Evolutionary conservation across 2,797 vertebrate species (phyloP).

Genomic region (Champsocephalus gunnari): DNA sequence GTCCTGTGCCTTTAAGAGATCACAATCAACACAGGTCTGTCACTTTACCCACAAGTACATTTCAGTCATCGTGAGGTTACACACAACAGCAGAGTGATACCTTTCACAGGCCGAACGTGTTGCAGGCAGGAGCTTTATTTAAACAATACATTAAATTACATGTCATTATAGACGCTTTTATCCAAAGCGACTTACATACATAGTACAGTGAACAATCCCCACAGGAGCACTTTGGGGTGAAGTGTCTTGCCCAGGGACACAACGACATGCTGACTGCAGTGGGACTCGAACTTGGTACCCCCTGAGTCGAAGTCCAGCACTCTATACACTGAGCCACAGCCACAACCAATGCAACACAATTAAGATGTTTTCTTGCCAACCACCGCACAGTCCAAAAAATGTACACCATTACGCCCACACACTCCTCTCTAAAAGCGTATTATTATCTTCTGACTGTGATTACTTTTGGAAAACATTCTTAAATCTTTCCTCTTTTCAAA

Average conservation of each 20-base stretch:
- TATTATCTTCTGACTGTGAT: neutral
- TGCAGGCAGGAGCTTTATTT: conserved; percentile 8
- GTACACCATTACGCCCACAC: conserved; percentile 12
- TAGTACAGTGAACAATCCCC: too few relatives aligned
- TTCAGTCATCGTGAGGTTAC: conserved; percentile 1
- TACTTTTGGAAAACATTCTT: neutral
- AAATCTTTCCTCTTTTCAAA: neutral
- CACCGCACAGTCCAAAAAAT: conserved; percentile 38
- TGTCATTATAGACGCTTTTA: too few relatives aligned
- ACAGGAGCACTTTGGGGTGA: too few relatives aligned
- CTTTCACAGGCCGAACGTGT: neutral
- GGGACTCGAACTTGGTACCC: too few relatives aligned
- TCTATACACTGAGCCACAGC: too few relatives aligned
- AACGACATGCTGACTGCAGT: too few relatives aligned
- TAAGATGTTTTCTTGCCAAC: conserved; percentile 45
- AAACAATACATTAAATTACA: conserved; percentile 10
- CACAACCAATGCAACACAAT: conserved; percentile 23
- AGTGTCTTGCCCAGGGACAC: too few relatives aligned
- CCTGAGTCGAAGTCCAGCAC: too few relatives aligned
- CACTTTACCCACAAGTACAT: conserved; percentile 1
- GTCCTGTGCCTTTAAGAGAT: conserved; percentile 89
- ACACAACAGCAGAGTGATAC: neutral
- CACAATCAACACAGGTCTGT: conserved; percentile 1
- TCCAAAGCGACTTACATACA: too few relatives aligned
- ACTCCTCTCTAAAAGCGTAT: neutral